Percentiles rank a stretch among this genome's conserved stretches.
Evolutionary conservation across 2,113 vertebrate genomes (phyloP).

Genomic region (Aegotheles bennettii): DNA sequence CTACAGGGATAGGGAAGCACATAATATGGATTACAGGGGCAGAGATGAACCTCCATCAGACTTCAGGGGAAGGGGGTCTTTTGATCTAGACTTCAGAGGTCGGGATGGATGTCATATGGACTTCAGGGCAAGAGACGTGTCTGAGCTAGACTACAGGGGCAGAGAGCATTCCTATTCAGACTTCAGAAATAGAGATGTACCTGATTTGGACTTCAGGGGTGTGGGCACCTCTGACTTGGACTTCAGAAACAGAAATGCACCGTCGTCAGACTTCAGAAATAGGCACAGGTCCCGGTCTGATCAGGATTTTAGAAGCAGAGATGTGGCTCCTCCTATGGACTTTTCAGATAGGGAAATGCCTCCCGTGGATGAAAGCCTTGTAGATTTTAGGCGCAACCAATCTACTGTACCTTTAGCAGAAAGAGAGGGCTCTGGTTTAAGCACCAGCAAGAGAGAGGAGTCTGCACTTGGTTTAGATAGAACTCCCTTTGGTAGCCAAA

Average conservation of each 20-base stretch:
- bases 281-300: constrained; percentile 80
- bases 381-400: constrained; percentile 71
- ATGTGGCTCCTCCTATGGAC: constrained; percentile 82
- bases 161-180: constrained; percentile 81
- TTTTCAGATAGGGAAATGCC: constrained; percentile 84
- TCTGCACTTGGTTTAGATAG: constrained; percentile 65
- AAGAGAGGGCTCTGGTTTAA: constrained; percentile 72
- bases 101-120: constrained; percentile 80
- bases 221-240: constrained; percentile 77
- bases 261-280: constrained; percentile 78
- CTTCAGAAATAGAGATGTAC: constrained; percentile 84
- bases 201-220: constrained; percentile 78
- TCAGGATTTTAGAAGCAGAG: constrained; percentile 86
- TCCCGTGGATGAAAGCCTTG: constrained; percentile 70
- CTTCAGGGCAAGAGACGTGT: constrained; percentile 81
- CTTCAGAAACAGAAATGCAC: constrained; percentile 81
- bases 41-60: constrained; percentile 82
- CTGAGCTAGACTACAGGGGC: constrained; percentile 79
- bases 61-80: constrained; percentile 82
- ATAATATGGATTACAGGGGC: constrained; percentile 83
- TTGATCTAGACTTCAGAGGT: constrained; percentile 83
- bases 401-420: constrained; percentile 61
- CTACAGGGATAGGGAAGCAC: constrained; percentile 80
- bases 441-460: constrained; percentile 71
- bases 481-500: constrained; percentile 69